A percentile compares a stretch with the other conserved stretches of the same genome.
phyloP scores from a whole-genome alignment of 1,140 invertebrate species.

The Philotrypesis tridentata region DNA sequence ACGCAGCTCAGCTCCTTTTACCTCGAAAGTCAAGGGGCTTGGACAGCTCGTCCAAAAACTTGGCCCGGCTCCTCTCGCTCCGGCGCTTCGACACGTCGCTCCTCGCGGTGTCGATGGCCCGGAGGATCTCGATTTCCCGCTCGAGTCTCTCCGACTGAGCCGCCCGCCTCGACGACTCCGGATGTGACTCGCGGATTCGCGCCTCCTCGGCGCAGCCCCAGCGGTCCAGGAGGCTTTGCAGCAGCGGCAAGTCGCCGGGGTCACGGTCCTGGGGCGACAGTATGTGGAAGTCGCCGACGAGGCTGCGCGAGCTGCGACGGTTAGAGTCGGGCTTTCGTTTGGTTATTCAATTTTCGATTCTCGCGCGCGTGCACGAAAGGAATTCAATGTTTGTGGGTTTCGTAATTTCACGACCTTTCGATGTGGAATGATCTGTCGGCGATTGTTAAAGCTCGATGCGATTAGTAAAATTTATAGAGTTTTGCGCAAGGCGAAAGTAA shows the following conservation, averaged over 20 bases:
- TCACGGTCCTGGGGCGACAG: neutral
- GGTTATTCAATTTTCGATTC: no score
- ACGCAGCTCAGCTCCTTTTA: no score
- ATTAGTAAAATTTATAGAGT: no score
- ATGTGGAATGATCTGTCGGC: no score
- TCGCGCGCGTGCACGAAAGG: no score
- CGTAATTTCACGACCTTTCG: no score
- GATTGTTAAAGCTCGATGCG: no score
- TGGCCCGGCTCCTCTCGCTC: conserved; percentile 73
- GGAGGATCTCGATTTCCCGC: conserved; percentile 79
- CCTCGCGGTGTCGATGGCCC: conserved; percentile 77
- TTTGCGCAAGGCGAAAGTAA: no score
- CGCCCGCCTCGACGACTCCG: conserved; percentile 56
- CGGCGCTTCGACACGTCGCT: conserved; percentile 74
- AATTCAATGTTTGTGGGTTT: no score
- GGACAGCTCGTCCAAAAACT: conserved; percentile 78
- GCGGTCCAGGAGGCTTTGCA: conserved; percentile 77
- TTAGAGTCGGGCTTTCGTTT: no score
- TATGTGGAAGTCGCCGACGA: neutral
- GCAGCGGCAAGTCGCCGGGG: conserved; percentile 73
- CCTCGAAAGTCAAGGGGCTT: conserved; percentile 78
- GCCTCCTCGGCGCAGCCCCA: conserved; percentile 69
- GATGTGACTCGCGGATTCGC: neutral
- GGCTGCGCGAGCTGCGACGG: neutral
- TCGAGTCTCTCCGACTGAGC: conserved; percentile 78